Base-by-base conservation (phyloP, 2,888 invertebrate genomes). In the Onthophagus sagittarius region DNA sequence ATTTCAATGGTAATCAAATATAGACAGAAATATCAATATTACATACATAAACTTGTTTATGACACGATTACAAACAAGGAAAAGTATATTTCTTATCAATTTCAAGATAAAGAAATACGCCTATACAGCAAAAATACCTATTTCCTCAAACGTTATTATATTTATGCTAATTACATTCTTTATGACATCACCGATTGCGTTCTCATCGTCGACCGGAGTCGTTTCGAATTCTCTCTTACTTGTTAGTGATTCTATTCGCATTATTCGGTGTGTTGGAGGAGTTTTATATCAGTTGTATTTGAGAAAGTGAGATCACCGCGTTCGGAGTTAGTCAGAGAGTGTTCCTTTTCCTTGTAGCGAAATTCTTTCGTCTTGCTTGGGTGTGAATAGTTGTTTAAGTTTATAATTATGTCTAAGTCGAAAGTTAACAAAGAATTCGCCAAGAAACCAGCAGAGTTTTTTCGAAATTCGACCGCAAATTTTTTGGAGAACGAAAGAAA, bases 401-500 rank as follows among this genome's bases (percentile, higher is more conserved):
- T 53, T 53, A 1, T 15, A 63, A n/a, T n/a, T n/a, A 70, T 70
- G 23, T 71, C 71, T 72, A 75, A 75, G 31, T 70, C 72, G 63
- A 72, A 75, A 75, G 72, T 75, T 69, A 70, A 71, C 7, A 15
- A 67, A 13, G 72, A 75, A 39, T 23, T 65, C 53, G 72, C 62
- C 9, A 62, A 75, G 33, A 75, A 72, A 14, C 72, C 64, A 76
- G 72, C 74, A 14, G 81, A 81, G 70, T 80, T 78, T 73, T 78
- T 83, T 78, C 80, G 81, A 75, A 77, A 75, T n/a, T 80, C 78
- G 75, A 79, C 79, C 69, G 77, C 77, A 72, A 79, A 81, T 80
- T 81, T 83, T 65, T 76, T 83, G 62, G 77, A 79, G 78, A 80
- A 80, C 63, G 83, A 83, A 77, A 78, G 79, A 72, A 77, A 76